Evolutionary conservation across 2,113 vertebrate genomes (phyloP).

Genomic region (Nycticorax nycticorax): DNA sequence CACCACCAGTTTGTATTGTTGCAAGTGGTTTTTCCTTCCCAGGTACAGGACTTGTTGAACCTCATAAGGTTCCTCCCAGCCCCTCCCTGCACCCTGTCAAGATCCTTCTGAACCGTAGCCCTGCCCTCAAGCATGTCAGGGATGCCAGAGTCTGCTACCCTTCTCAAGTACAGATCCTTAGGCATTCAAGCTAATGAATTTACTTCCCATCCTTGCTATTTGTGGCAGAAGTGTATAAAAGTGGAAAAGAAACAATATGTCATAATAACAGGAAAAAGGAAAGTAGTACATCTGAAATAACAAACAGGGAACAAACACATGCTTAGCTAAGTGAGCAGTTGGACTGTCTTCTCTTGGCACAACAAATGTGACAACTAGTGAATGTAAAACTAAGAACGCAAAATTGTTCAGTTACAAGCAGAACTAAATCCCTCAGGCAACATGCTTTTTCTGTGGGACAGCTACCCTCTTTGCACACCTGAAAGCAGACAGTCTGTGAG

Average conservation of each 20-base stretch:
- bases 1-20: background rate
- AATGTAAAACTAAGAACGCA: background rate
- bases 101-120: background rate
- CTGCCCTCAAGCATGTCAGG: background rate
- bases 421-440: background rate
- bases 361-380: background rate
- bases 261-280: background rate
- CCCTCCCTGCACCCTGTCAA: background rate
- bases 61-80: background rate
- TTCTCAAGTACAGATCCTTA: background rate
- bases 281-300: background rate
- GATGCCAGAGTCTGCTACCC: background rate
- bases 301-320: background rate
- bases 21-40: background rate
- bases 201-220: background rate
- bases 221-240: background rate
- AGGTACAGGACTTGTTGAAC: background rate
- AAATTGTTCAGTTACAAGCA: background rate
- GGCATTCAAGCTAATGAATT: background rate
- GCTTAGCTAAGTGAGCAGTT: background rate
- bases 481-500: background rate
- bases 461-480: background rate
- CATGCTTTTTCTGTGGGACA: background rate
- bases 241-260: background rate
- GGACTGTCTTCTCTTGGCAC: background rate